Percentiles rank a stretch among this genome's conserved stretches.
Conservation (phyloP, 2,888 invertebrate genomes). For the Shargacucullia verbasci region DNA sequence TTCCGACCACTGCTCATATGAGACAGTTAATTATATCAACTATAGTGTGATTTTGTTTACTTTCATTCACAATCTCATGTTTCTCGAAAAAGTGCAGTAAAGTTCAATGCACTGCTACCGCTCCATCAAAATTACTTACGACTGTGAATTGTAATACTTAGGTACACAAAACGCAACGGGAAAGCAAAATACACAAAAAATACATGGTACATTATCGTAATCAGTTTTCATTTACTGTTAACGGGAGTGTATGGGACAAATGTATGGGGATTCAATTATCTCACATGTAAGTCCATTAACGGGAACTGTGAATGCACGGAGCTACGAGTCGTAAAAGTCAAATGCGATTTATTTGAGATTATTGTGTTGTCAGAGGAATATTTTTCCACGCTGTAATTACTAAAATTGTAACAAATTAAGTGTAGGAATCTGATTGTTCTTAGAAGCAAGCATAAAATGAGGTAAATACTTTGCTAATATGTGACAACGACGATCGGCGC, state of each 20-base stretch:
- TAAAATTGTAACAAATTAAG: constrained; percentile 1
- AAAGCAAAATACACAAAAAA: constrained; percentile 18
- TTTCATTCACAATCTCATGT: too few relatives aligned
- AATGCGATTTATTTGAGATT: constrained; percentile 19
- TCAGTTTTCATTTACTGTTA: too few relatives aligned
- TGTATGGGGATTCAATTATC: neutral
- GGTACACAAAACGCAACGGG: constrained; percentile 35
- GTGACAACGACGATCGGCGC: too few relatives aligned
- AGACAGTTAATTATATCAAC: too few relatives aligned
- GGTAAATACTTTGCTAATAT: too few relatives aligned
- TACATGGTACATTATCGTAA: too few relatives aligned
- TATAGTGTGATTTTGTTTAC: too few relatives aligned
- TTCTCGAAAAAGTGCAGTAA: constrained; percentile 11
- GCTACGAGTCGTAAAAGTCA: constrained; percentile 20
- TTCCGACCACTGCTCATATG: too few relatives aligned
- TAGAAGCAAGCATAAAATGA: neutral
- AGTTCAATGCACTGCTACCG: constrained; percentile 38
- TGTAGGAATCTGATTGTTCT: constrained; percentile 13
- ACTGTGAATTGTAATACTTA: neutral
- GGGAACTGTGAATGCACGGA: constrained; percentile 9
- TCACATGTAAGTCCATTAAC: constrained; percentile 16
- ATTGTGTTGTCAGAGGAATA: constrained; percentile 19
- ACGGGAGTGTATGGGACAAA: too few relatives aligned
- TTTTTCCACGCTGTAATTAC: constrained; percentile 27
- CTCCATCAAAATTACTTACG: constrained; percentile 40